Evolutionary conservation across 2,888 invertebrate genomes (phyloP).

Genomic region (Ochropacha duplaris): DNA sequence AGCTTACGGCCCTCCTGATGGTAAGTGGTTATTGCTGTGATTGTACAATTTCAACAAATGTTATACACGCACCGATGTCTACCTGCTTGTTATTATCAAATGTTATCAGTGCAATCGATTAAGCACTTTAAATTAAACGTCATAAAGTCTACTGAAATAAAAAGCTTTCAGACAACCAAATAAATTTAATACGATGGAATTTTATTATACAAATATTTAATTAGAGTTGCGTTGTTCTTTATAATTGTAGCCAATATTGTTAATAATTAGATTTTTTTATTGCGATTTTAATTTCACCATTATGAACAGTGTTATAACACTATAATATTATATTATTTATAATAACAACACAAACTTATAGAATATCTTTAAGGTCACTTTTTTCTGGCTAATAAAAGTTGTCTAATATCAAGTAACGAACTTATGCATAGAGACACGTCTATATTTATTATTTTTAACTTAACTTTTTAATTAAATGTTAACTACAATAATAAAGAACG

Average conservation of each 20-base stretch:
- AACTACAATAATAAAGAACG: constrained; percentile 17
- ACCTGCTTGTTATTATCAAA: background rate
- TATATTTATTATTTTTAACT: background rate
- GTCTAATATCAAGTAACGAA: background rate
- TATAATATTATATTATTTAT: background rate
- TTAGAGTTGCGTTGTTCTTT: background rate
- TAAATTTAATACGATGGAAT: background rate
- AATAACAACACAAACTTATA: background rate
- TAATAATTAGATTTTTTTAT: background rate
- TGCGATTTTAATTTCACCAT: background rate
- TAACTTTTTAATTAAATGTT: background rate
- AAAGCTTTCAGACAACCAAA: background rate
- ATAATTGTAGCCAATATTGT: background rate
- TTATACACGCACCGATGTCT: background rate
- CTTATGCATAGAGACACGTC: background rate
- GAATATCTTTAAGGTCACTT: background rate
- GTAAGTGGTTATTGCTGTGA: background rate
- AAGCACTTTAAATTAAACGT: background rate
- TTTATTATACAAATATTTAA: background rate
- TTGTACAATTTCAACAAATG: background rate
- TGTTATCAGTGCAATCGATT: background rate
- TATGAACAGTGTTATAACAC: background rate
- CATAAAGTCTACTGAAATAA: background rate
- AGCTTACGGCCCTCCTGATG: too few species aligned
- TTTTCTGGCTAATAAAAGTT: background rate